Base-by-base conservation (phyloP, 2,797 vertebrate genomes). In the Pseudocheirus occidentalis region DNA sequence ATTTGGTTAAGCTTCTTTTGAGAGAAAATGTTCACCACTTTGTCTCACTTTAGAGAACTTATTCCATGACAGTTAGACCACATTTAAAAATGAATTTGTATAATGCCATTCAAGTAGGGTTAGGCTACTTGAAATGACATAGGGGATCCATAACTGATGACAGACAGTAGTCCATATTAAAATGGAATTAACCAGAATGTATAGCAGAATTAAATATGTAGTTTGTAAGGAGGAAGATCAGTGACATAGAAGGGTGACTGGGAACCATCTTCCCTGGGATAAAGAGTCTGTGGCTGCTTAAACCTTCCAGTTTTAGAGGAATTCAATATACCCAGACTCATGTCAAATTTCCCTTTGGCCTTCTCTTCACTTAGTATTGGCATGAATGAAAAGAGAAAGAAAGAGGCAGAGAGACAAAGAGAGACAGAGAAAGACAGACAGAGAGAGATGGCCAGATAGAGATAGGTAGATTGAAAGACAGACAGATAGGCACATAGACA, bases 121-220 rank as follows among this genome's bases (percentile, higher is more conserved):
- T 98, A 98, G 98, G 96, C 97, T 98, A 98, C 98, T 97, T 98
- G 98, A 98, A 98, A 97, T 98, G 98, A 98, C 98, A 97, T 97
- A 95, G 93, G 96, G 98, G 98, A 99, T 98, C 98, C 98, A 98
- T 97, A 98, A 98, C 98, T 98, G 96, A 97, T 98, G 98, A 98
- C 98, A 99, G 98, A 66, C 98, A 98, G 97, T 98, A 98, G 98
- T 98, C 95, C 56, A 97, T 98, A 98, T 98, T 99, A 98, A 98
- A 98, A 98, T 98, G 98, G 98, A 98, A 99, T 98, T 98, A 98
- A 99, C 98, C 98, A 98, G 98, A 98, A 98, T 98, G 98, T 98
- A 98, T 97, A 98, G 98, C 96, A 97, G 97, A 98, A 98, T 98
- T 98, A 98, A 98, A 98, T 98, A 98, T 98, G 97, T 96, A 96